Evolutionary conservation across 2,113 vertebrate species (phyloP).

Genomic region (Oceanodroma tethys): DNA sequence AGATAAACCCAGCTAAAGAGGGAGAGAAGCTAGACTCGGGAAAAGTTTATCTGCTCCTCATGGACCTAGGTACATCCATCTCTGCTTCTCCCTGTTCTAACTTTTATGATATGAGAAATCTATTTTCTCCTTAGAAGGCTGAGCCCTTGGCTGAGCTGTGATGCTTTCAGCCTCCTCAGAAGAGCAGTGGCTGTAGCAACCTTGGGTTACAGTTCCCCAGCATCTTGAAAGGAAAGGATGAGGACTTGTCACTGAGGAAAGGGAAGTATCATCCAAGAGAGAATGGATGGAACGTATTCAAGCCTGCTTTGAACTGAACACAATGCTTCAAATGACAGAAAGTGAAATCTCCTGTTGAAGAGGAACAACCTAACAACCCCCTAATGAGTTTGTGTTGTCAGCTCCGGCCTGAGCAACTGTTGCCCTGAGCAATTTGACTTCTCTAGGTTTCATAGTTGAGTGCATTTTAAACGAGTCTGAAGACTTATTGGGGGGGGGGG

Average conservation of each 20-base stretch:
- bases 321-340: not conserved
- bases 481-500: not conserved
- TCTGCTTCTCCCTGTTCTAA: not conserved
- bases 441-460: constrained; percentile 79
- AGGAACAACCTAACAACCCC: constrained; percentile 73
- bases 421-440: constrained; percentile 76
- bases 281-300: not conserved
- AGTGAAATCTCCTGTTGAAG: constrained; percentile 72
- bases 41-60: not conserved
- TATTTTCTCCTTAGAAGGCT: not conserved
- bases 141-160: not conserved
- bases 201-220: not conserved
- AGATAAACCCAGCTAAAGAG: not conserved
- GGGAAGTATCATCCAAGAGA: not conserved
- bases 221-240: not conserved
- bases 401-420: constrained; percentile 73
- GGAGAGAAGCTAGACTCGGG: not conserved
- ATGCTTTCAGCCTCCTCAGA: not conserved
- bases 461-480: constrained; percentile 63
- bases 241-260: not conserved
- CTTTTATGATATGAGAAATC: not conserved
- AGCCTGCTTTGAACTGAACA: not conserved
- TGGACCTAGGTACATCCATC: not conserved
- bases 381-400: constrained; percentile 84
- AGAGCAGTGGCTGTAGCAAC: not conserved